Evolutionary conservation across 2,797 vertebrate genomes (phyloP).

Genomic region (Rhinophrynus dorsalis): DNA sequence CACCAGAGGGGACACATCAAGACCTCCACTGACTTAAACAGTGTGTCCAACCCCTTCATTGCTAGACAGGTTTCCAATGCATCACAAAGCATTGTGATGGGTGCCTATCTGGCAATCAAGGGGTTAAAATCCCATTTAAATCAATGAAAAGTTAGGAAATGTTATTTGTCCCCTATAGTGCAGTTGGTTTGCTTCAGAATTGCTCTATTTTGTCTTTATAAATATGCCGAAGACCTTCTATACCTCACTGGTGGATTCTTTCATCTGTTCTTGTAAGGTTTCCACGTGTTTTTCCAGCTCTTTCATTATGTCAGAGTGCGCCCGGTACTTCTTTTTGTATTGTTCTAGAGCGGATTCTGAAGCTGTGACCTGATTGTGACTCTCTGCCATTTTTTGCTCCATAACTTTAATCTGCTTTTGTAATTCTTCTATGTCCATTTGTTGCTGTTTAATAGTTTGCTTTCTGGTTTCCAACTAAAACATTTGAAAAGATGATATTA

Average conservation of each 20-base stretch:
- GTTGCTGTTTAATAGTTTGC: constrained; percentile 53
- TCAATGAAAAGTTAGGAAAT: too few relatives aligned
- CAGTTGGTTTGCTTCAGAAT: too few relatives aligned
- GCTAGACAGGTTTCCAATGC: too few relatives aligned
- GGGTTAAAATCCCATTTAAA: too few relatives aligned
- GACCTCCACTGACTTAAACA: too few relatives aligned
- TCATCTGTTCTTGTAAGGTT: constrained; percentile 57
- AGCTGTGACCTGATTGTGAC: constrained; percentile 44
- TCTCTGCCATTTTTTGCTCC: constrained; percentile 53
- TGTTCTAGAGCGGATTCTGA: constrained; percentile 53
- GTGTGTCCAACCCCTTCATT: too few relatives aligned
- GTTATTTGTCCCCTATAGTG: too few relatives aligned
- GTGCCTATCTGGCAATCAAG: too few relatives aligned
- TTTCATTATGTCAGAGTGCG: constrained; percentile 58
- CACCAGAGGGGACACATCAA: too few relatives aligned
- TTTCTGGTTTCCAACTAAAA: constrained; percentile 56
- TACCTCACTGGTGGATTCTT: constrained; percentile 64
- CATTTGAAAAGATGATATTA: constrained; percentile 29
- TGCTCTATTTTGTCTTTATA: too few relatives aligned
- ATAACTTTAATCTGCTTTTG: constrained; percentile 52
- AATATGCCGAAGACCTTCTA: too few relatives aligned
- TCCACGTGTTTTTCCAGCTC: constrained; percentile 56
- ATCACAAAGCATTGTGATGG: too few relatives aligned
- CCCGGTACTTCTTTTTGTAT: constrained; percentile 66
- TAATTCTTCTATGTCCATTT: constrained; percentile 49